phyloP scores from a whole-genome alignment of 2,113 vertebrate genomes.

The Myotis lucifugus region DNA sequence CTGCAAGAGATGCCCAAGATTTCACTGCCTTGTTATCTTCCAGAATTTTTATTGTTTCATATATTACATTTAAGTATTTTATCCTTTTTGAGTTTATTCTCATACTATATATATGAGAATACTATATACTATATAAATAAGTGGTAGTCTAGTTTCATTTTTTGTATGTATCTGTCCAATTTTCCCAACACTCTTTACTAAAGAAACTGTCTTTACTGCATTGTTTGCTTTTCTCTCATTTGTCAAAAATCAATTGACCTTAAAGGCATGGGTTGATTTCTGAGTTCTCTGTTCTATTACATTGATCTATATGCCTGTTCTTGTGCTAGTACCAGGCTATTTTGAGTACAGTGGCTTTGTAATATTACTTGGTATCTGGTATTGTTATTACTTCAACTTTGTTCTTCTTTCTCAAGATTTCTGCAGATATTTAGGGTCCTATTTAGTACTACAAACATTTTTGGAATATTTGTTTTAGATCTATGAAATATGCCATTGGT shows the following conservation, averaged over 20 bases:
- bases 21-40: not conserved
- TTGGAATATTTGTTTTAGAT: not conserved
- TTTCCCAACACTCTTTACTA: not conserved
- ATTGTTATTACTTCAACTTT: not conserved
- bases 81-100: not conserved
- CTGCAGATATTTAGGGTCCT: not conserved
- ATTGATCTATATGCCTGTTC: not conserved
- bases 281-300: not conserved
- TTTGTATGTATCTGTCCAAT: not conserved
- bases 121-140: too few species aligned
- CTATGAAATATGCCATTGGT: not conserved
- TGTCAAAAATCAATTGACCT: not conserved
- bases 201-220: not conserved
- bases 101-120: too few species aligned
- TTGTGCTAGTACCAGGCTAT: not conserved
- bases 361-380: not conserved
- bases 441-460: not conserved
- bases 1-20: not conserved
- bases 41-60: not conserved
- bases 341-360: not conserved
- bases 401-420: not conserved
- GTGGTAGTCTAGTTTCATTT: not conserved
- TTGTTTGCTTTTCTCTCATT: not conserved
- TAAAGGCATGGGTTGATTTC: not conserved
- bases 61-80: not conserved